phyloP scores from a whole-genome alignment of 2,888 invertebrate species.

The Ariolimax columbianus region DNA sequence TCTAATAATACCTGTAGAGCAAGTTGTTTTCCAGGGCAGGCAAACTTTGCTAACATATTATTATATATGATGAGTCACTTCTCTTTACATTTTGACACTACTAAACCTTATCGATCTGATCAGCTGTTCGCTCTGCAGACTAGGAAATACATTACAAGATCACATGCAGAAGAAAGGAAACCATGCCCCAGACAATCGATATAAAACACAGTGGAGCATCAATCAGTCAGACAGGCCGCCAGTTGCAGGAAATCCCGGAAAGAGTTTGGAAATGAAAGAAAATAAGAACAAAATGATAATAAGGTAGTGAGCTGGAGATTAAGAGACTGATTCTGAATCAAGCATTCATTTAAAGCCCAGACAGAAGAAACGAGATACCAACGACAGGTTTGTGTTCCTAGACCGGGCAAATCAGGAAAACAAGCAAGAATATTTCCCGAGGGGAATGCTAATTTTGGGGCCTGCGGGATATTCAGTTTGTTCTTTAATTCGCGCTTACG shows the following conservation, averaged over 20 bases:
- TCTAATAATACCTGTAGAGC: too few species aligned
- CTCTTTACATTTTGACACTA: not conserved
- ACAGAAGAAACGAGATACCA: not conserved
- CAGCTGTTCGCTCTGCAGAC: not conserved
- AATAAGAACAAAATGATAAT: not conserved
- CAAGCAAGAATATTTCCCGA: slow-evolving; percentile 23
- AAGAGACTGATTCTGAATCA: not conserved
- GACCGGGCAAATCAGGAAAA: not conserved
- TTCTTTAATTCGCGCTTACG: not conserved
- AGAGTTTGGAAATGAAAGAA: not conserved
- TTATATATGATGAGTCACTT: not conserved
- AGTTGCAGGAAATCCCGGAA: not conserved
- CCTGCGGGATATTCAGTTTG: slow-evolving; percentile 3
- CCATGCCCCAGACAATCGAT: not conserved
- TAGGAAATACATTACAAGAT: not conserved
- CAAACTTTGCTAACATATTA: too few species aligned
- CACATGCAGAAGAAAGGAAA: not conserved
- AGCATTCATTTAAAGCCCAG: slow-evolving; percentile 23
- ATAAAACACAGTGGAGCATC: not conserved
- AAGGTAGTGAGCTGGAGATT: not conserved
- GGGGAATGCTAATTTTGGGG: slow-evolving; percentile 10
- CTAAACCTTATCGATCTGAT: not conserved
- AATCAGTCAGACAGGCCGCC: not conserved
- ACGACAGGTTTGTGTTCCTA: not conserved
- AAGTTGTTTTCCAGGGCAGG: too few species aligned